phyloP scores from a whole-genome alignment of 2,113 vertebrate genomes.

The Eulemur rufifrons region DNA sequence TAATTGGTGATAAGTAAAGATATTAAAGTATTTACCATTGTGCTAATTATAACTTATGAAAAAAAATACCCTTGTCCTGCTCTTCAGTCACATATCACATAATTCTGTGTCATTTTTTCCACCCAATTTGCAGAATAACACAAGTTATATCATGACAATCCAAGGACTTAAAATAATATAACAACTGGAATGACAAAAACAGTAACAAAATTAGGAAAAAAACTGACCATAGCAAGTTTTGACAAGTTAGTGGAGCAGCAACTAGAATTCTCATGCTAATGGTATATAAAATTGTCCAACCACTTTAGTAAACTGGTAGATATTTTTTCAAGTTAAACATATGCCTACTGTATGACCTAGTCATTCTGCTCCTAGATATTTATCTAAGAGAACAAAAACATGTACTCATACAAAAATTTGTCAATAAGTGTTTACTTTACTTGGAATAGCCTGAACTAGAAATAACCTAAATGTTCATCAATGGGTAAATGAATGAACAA shows the following conservation, averaged over 20 bases:
- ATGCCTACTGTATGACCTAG: not conserved
- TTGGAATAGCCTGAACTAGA: not conserved
- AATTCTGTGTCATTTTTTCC: not conserved
- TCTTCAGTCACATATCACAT: not conserved
- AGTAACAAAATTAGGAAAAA: not conserved
- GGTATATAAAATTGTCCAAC: not conserved
- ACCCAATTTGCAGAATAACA: not conserved
- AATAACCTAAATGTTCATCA: not conserved
- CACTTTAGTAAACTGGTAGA: not conserved
- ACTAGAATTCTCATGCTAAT: not conserved
- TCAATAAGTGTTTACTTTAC: not conserved
- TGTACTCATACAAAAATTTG: not conserved
- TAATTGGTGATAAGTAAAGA: not conserved
- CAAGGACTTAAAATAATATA: not conserved
- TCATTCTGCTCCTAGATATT: not conserved
- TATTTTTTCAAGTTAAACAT: constrained; percentile 4
- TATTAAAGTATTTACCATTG: not conserved
- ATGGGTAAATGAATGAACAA: not conserved
- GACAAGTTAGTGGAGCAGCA: not conserved
- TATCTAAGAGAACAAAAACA: not conserved
- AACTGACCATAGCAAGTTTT: not conserved
- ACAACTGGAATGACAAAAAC: not conserved
- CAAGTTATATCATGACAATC: not conserved
- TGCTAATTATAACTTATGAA: not conserved
- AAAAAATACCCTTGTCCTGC: not conserved